Base-by-base conservation (phyloP, 2,888 invertebrate species). In the Platypus cylindrus region DNA sequence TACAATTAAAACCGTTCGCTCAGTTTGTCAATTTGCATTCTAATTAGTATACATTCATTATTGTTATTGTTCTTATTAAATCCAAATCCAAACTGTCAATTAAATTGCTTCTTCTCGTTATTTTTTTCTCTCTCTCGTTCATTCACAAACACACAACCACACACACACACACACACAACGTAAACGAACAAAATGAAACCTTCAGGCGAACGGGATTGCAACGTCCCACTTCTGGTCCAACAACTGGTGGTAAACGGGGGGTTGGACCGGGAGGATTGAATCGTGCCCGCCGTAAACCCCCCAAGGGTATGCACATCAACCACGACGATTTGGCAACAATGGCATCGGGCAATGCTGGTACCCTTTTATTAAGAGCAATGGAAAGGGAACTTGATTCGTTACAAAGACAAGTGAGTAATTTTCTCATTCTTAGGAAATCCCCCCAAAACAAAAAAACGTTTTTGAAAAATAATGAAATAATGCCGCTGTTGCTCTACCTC, bases 251-350 rank as follows among this genome's bases (percentile, higher is more conserved):
- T 17, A 32, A 36, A 14, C 23, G 39, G 14, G 36, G 38, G 22
- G 33, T 24, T 11, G 34, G 48, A 66, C 70, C 44, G 60, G 68
- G 43, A 18, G 55, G 44, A 51, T 54, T 20, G 16, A 35, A 36
- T 67, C 70, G 59, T 38, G 75, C 75, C 66, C 78, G 77, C 66
- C 80, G 90, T 58, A 85, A 86, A 62, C 85, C 94, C 54, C 94
- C 94, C 43, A 81, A 85, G 55, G 94, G 94, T 65, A 91, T 95
- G 82, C 87, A 89, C 71, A 85, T 95, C 68, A 91, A 90, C 73
- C 86, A 91, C 66, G 94, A 94, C 65, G 94, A 94, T 71, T 75
- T 95, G 63, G 81, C 87, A 50, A 78, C 85, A 51, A 78, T 95
- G 72, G 91, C 91, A 42, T 78, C 79, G 45, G 53, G 64, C 63